Evolutionary conservation across 2,888 invertebrate genomes (phyloP), one percentile per base, ranked within the genome.

Genomic region (Mimumesa dahlbomi): DNA sequence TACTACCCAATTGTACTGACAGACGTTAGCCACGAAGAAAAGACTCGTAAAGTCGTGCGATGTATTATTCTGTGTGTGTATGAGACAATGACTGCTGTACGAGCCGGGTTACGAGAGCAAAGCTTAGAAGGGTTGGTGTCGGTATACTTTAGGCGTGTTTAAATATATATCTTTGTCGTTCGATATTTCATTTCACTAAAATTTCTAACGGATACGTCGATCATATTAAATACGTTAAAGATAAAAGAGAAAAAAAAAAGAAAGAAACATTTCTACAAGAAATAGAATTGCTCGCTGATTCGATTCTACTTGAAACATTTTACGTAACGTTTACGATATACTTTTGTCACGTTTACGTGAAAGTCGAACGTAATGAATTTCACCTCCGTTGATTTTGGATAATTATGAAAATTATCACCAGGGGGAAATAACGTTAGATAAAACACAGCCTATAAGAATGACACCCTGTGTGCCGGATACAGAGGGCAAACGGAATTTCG

Each of bases 1-100:
- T 25, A 53, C 31, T 57, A 46, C 18, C 40, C 49, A n/a, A 65
- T 69, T 52, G 53, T 57, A 77, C 73, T 66, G 66, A 76, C 76
- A 73, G 73, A 66, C 58, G 59, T 67, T 64, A 73, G 67, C 63
- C 68, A 58, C 46, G 42, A 66, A 68, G 65, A 67, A 63, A 72
- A 69, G 75, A 80, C 75, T 77, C 66, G 50, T 56, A 31, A 70
- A 66, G 53, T 66, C 66, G 53, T 67, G 71, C 66, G 69, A 74
- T 75, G 56, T 67, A 75, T 67, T 72, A 64, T 70, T 74, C 48
- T 65, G 59, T 56, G 66, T 50, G 49, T 62, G 49, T 62, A 34
- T 57, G 54, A 25, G 29, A 71, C 52, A 57, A 65, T 46, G 63
- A 66, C 38, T 61, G 66, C 40, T 77, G 50, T 57, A 45, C 52